Base-by-base conservation (phyloP, 2,888 invertebrate genomes). In the Beris morrisii region DNA sequence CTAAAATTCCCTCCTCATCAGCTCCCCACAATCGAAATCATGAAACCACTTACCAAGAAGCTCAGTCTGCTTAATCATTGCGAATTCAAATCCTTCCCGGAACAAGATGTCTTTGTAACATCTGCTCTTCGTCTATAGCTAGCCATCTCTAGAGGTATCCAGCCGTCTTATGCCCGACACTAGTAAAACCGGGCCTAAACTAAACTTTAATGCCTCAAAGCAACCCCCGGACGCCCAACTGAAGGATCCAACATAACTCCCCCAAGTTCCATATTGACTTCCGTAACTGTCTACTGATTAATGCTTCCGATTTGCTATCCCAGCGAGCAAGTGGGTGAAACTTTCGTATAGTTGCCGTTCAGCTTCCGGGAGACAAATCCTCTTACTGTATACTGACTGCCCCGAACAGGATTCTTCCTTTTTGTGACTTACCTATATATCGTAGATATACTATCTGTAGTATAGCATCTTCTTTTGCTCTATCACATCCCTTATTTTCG, bases 231-330 rank as follows among this genome's bases (percentile, higher is more conserved):
- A 38, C 38, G 9, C 4, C 7, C 38, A 3, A 38, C 38, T 3
- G 9, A 22, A 22, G 9, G 38, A 7, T 38, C 38, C 38, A 38
- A 22, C 22, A 22, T 22, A 22, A 38, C 38, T 38, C 38, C 9
- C n/a, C 22, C 22, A 22, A 59, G 61, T 38, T 50, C 61, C 61
- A 52, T 61, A 61, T 61, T 61, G 61, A 50, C 61, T 52, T 61
- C 61, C 61, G 50, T 61, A 61, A 52, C 50, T 52, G 46, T 61
- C 50, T 50, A 43, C 61, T 61, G 61, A 61, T 61, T 61, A 61
- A 61, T 52, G 61, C 52, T 61, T 61, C 61, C 61, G 46, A 61
- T 61, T 61, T 61, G 61, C 61, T 11, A 61, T 61, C 61, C 61
- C 32, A 28, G 15, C 43, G 38, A 61, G 50, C 5, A 31, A 46